phyloP scores from a whole-genome alignment of 64 coral and sea anemone species.

The Porites lutea region DNA sequence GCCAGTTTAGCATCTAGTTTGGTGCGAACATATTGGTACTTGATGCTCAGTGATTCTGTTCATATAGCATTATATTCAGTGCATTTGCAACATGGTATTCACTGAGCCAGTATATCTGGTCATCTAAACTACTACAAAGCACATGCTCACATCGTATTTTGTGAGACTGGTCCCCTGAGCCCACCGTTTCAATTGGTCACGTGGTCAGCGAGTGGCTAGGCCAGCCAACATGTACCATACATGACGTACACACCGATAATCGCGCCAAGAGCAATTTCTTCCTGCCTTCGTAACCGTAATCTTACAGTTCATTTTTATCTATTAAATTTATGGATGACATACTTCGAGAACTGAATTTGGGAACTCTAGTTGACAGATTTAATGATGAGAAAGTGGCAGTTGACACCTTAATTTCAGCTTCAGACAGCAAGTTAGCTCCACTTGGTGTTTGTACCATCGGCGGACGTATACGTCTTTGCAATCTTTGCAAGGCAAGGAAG shows the following conservation, averaged over 20 bases:
- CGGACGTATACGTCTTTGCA: constrained; percentile 21
- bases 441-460: constrained; percentile 53
- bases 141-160: too few species aligned
- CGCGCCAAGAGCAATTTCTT: neutral
- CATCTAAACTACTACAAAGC: too few species aligned
- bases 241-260: neutral
- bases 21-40: too few species aligned
- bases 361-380: constrained; percentile 29
- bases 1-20: neutral
- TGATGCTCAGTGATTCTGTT: too few species aligned
- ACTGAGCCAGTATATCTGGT: too few species aligned
- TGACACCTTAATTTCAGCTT: constrained; percentile 11
- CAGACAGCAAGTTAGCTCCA: constrained; percentile 55
- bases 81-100: too few species aligned
- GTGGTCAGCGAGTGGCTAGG: too few species aligned
- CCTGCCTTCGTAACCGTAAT: neutral
- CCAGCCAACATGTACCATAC: too few species aligned
- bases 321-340: constrained; percentile 41
- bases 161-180: too few species aligned
- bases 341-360: constrained; percentile 32
- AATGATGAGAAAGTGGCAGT: constrained; percentile 42
- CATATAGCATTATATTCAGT: too few species aligned
- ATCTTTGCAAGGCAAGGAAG: constrained; percentile 17
- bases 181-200: too few species aligned
- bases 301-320: neutral